Percentiles rank a stretch among this genome's conserved stretches.
Conservation (phyloP, 2,113 vertebrate genomes). For the Coregonus clupeaformis region DNA sequence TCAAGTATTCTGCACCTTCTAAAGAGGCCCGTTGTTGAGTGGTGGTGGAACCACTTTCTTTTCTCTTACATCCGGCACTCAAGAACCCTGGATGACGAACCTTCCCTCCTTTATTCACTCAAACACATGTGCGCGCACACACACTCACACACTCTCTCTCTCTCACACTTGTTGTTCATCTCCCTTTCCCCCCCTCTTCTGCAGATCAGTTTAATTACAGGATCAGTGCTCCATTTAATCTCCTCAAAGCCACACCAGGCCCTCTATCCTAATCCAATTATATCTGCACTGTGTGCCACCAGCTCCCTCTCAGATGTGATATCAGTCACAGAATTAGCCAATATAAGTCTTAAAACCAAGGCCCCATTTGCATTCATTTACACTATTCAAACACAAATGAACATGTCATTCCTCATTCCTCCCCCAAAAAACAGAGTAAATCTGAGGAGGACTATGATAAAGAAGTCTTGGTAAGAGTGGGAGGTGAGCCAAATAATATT, state of each 20-base stretch:
- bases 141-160: constrained; percentile 53
- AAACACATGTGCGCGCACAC: constrained; percentile 13
- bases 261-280: constrained; percentile 97
- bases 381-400: constrained; percentile 34
- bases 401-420: constrained; percentile 38
- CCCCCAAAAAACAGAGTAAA: not conserved
- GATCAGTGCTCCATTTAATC: constrained; percentile 95
- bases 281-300: constrained; percentile 86
- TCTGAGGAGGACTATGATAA: not conserved
- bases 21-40: constrained; percentile 52
- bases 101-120: constrained; percentile 33
- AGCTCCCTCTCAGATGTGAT: constrained; percentile 77
- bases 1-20: constrained; percentile 26
- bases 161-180: constrained; percentile 68
- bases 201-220: constrained; percentile 90
- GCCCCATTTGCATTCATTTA: constrained; percentile 48
- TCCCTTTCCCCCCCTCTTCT: constrained; percentile 51
- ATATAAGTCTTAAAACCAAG: constrained; percentile 46
- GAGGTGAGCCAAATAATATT: not conserved
- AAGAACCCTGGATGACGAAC: constrained; percentile 66
- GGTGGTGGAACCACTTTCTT: constrained; percentile 55
- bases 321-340: constrained; percentile 82
- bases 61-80: constrained; percentile 53
- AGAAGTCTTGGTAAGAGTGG: not conserved
- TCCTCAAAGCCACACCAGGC: constrained; percentile 89